A percentile compares a stretch with the other conserved stretches of the same genome.
Conservation (phyloP, 2,797 vertebrate genomes). For the Pangasius djambal region DNA sequence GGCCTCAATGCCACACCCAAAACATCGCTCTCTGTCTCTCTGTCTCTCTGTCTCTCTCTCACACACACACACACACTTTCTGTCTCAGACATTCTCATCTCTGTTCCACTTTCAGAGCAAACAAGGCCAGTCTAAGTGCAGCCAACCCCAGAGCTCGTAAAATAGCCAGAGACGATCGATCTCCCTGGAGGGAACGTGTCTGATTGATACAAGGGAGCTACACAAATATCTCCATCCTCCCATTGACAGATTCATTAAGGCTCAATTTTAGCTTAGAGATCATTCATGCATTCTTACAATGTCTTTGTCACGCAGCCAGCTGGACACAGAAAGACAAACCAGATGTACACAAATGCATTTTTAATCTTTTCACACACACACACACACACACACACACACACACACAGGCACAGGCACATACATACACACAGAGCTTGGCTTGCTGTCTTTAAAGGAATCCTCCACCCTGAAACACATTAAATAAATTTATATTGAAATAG, state of each 20-base stretch:
- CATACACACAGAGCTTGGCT: neutral
- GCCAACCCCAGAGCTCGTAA: conserved; percentile 57
- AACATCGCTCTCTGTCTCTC: too few species aligned
- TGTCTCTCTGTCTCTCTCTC: neutral
- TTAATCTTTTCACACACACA: neutral
- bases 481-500: neutral
- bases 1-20: conserved; percentile 13
- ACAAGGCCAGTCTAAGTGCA: conserved; percentile 53
- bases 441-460: neutral
- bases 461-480: neutral
- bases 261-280: conserved; percentile 36
- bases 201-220: conserved; percentile 51
- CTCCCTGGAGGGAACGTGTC: conserved; percentile 45
- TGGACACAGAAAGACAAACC: conserved; percentile 1
- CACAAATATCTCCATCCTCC: conserved; percentile 52
- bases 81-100: neutral
- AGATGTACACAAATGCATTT: conserved; percentile 24
- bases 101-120: conserved; percentile 45
- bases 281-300: conserved; percentile 29
- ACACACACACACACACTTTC: too few species aligned
- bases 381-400: neutral
- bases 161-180: conserved; percentile 64
- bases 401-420: too few species aligned
- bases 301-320: conserved; percentile 2
- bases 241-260: conserved; percentile 55